These are phyloP conservation scores for Tipula lateralis DNA, from an alignment of 2,888 invertebrate genomes.

Conservation along the genomic window DNA sequence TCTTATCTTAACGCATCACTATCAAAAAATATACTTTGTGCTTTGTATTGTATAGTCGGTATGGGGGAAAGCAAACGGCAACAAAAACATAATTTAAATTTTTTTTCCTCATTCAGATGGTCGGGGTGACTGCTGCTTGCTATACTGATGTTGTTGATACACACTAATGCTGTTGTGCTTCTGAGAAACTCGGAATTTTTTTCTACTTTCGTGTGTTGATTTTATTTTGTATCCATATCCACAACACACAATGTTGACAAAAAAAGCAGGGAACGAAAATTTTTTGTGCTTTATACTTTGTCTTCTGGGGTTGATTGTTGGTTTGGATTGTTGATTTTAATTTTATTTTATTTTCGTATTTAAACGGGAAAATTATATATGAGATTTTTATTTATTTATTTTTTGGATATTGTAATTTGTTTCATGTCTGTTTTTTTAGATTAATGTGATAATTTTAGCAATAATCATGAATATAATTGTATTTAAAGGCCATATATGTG, in stretches of 20 bases:
- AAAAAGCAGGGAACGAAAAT: background rate
- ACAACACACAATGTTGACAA: conserved; percentile 1
- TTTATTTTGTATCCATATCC: conserved; percentile 1
- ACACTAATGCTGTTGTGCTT: conserved; percentile 7
- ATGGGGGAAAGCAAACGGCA: background rate
- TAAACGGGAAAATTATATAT: background rate
- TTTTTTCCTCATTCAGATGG: background rate
- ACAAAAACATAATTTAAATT: background rate
- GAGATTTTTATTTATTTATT: background rate
- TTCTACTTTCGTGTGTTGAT: background rate
- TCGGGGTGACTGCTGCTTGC: background rate
- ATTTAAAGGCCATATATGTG: too few relatives aligned
- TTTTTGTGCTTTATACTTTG: background rate
- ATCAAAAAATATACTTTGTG: background rate
- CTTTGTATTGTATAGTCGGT: background rate
- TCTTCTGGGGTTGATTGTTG: conserved; percentile 24
- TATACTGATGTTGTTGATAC: background rate
- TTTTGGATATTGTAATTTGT: conserved; percentile 11
- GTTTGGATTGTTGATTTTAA: conserved; percentile 15
- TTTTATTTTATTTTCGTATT: background rate
- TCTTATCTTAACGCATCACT: conserved; percentile 19
- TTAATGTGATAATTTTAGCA: conserved; percentile 11
- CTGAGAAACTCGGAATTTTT: background rate
- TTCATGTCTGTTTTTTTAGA: conserved; percentile 3
- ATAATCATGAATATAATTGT: conserved; percentile 24